These are phyloP conservation scores for Drosophila sturtevanti DNA, from an alignment of 1,140 invertebrate species.

Conservation along the genomic window DNA sequence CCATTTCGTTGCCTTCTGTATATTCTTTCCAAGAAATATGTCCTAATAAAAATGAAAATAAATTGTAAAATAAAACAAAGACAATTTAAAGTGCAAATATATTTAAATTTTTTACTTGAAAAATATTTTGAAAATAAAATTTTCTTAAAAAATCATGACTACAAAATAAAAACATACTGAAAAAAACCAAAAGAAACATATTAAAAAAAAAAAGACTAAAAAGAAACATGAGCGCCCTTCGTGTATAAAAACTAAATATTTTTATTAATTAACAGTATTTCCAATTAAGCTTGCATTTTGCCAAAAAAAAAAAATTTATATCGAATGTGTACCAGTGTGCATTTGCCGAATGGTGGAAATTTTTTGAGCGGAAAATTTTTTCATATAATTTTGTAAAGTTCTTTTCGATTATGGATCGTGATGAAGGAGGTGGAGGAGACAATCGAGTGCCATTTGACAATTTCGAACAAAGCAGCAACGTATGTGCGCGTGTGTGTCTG, in stretches of 20 bases:
- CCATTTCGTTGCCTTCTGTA: too few relatives aligned
- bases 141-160: too few relatives aligned
- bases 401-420: conserved; percentile 31
- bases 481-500: conserved; percentile 16
- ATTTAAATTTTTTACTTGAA: too few relatives aligned
- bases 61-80: too few relatives aligned
- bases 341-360: conserved; percentile 38
- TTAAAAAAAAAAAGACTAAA: background rate
- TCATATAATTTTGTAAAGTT: conserved; percentile 43
- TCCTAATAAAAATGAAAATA: too few relatives aligned
- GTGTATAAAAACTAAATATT: conserved; percentile 9
- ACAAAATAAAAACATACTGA: too few relatives aligned
- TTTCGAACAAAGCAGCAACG: conserved; percentile 18
- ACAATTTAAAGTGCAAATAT: too few relatives aligned
- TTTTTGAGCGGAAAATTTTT: conserved; percentile 72
- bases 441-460: conserved; percentile 37
- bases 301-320: background rate
- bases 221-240: background rate
- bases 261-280: conserved; percentile 10
- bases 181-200: too few relatives aligned
- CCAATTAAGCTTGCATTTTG: background rate
- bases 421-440: background rate
- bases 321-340: conserved; percentile 22
- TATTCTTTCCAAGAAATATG: too few relatives aligned
- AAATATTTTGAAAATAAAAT: too few relatives aligned